These are phyloP conservation scores for Menidia menidia DNA, from an alignment of 2,797 vertebrate genomes.

Conservation along the genomic window DNA sequence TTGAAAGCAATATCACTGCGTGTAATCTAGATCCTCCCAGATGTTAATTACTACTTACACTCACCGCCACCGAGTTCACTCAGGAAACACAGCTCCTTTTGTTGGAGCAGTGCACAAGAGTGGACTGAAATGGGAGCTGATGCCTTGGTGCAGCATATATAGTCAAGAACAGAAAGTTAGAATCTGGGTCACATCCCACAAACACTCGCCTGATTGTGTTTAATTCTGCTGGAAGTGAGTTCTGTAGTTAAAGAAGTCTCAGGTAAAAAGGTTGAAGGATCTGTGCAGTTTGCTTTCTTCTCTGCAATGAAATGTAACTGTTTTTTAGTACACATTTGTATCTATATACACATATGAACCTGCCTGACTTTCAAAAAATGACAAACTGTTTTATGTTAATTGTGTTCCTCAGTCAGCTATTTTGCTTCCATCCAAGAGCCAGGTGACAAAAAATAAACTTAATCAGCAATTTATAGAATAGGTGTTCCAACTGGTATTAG, in stretches of 20 bases:
- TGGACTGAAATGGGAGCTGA: conserved; percentile 64
- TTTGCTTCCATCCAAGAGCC: no score
- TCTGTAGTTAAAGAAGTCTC: conserved; percentile 66
- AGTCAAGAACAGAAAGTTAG: conserved; percentile 60
- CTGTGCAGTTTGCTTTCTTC: background rate
- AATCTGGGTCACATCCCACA: conserved; percentile 74
- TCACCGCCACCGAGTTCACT: background rate
- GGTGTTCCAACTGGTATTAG: no score
- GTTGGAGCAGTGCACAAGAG: conserved; percentile 31
- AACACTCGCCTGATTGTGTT: conserved; percentile 77
- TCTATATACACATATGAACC: no score
- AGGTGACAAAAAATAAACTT: no score
- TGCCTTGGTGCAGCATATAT: conserved; percentile 33
- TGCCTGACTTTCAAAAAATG: no score
- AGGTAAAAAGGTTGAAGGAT: conserved; percentile 3
- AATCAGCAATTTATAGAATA: no score
- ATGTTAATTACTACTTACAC: conserved; percentile 5
- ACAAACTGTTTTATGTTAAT: no score
- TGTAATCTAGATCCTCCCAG: conserved; percentile 30
- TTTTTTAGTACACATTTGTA: background rate
- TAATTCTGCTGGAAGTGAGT: conserved; percentile 46
- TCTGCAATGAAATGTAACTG: background rate
- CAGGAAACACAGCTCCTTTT: conserved; percentile 42
- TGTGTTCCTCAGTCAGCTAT: no score
- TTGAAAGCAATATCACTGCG: conserved; percentile 11